Evolutionary conservation across 37 sponge, comb jelly and placozoan genomes (phyloP), one percentile per base, ranked within the genome.

Genomic region (Hexactinellida sp.): DNA sequence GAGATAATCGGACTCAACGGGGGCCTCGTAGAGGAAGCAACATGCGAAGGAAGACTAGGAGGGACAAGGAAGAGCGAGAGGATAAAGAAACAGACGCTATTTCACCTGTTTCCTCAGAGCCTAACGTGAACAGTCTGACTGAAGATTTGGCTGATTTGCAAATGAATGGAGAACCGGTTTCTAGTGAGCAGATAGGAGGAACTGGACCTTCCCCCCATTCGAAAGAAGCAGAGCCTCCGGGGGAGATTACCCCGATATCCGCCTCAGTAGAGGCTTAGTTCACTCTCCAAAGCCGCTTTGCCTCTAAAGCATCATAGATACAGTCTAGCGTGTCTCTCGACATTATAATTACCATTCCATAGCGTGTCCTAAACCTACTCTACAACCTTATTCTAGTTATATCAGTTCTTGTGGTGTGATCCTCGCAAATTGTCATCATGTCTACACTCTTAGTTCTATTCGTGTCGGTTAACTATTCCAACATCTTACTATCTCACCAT

Each of bases 361-460:
- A 19, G 52, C 9, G 52, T 16, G 52, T 47, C 52, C 52, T 47
- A 47, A 9, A 19, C 9, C 52, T 47, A 47, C 52, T 47, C 76
- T 63, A 63, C 76, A 63, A 23, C 76, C 13, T 21, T 47, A 47
- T 19, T 47, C 52, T 47, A 47, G 16, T 47, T 47, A 9, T 9
- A 19, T 47, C n/a, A n/a, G n/a, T n/a, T n/a, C n/a, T n/a, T n/a
- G n/a, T n/a, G n/a, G n/a, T 47, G 16, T 47, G 13, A n/a, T 21
- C 13, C 76, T 63, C 5, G 76, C 28, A 63, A 63, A 63, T 63
- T 63, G 30, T 63, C 76, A 63, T 63, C 76, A 63, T 28, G 28
- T 63, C 76, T 63, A 63, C 28, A 25, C 76, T n/a, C n/a, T n/a
- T 63, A 63, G 30, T 25, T 63, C 76, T 63, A 63, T 63, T 63